These are phyloP conservation scores for Poeciliopsis turneri DNA, from an alignment of 2,797 vertebrate species.

Conservation along the genomic window DNA sequence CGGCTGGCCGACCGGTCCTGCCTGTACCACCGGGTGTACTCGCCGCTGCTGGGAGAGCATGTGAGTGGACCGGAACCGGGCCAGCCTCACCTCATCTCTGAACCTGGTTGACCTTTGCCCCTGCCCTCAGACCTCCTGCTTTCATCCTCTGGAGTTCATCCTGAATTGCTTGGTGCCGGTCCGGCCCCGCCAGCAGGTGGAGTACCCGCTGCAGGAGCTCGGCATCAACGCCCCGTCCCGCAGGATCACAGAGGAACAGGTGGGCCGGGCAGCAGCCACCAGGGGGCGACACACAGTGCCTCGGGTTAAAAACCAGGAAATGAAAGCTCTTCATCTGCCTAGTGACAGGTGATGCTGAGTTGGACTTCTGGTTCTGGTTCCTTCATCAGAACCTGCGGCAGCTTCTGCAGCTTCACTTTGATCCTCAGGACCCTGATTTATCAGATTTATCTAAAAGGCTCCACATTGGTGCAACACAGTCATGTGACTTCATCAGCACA, in stretches of 20 bases:
- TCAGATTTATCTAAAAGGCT: neutral
- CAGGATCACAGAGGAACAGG: constrained; percentile 89
- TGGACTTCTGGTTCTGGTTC: neutral
- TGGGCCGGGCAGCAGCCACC: constrained; percentile 82
- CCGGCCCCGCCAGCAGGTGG: constrained; percentile 91
- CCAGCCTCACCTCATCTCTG: neutral
- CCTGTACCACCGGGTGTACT: constrained; percentile 86
- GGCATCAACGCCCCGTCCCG: constrained; percentile 88
- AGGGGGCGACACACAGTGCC: too few species aligned
- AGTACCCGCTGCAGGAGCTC: constrained; percentile 93
- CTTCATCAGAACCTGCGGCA: neutral
- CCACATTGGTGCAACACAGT: neutral
- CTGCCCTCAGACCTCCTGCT: constrained; percentile 83
- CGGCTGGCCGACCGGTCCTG: constrained; percentile 87
- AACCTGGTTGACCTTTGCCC: constrained; percentile 51
- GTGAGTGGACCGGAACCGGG: constrained; percentile 68
- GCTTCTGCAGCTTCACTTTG: neutral
- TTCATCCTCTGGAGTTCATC: constrained; percentile 86
- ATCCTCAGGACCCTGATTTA: neutral
- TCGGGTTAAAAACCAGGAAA: neutral
- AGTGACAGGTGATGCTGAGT: neutral
- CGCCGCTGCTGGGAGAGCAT: constrained; percentile 68
- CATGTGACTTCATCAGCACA: neutral
- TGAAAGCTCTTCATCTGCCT: neutral
- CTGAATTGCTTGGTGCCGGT: constrained; percentile 90